These are phyloP conservation scores for Onychomys leucogaster DNA, from an alignment of 2,797 vertebrate species.

Conservation along the genomic window DNA sequence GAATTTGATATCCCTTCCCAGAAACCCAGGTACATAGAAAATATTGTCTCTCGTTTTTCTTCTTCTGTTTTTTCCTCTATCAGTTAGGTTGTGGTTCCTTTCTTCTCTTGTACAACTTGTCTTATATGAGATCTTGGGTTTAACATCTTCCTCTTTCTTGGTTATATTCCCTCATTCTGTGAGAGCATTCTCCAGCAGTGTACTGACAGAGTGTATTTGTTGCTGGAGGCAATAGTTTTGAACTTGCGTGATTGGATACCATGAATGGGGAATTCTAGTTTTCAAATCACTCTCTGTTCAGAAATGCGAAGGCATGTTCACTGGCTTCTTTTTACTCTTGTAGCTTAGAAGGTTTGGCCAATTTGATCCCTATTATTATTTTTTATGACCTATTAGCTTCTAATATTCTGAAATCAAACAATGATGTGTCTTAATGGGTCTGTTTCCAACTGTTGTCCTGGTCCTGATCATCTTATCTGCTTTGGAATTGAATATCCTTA, in stretches of 20 bases:
- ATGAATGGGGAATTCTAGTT: not conserved
- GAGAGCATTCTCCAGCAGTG: not conserved
- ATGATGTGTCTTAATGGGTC: not conserved
- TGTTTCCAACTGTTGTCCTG: not conserved
- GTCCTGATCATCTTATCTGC: not conserved
- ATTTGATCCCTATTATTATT: not conserved
- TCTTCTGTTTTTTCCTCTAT: not conserved
- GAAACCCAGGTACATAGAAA: not conserved
- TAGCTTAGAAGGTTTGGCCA: not conserved
- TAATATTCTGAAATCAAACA: conserved; percentile 21
- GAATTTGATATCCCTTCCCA: not conserved
- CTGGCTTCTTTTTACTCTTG: not conserved
- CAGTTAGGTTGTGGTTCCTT: not conserved
- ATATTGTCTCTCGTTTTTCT: not conserved
- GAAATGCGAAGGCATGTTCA: not conserved
- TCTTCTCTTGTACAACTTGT: conserved; percentile 8
- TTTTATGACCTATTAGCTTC: not conserved
- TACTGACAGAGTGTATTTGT: not conserved
- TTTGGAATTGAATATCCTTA: conserved; percentile 17
- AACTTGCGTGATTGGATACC: not conserved
- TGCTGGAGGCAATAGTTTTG: not conserved
- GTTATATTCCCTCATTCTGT: conserved; percentile 14
- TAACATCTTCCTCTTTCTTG: not conserved
- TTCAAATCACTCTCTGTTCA: conserved; percentile 4
- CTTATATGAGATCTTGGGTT: not conserved